Evolutionary conservation across 2,113 vertebrate genomes (phyloP).

Genomic region (Physeter macrocephalus): DNA sequence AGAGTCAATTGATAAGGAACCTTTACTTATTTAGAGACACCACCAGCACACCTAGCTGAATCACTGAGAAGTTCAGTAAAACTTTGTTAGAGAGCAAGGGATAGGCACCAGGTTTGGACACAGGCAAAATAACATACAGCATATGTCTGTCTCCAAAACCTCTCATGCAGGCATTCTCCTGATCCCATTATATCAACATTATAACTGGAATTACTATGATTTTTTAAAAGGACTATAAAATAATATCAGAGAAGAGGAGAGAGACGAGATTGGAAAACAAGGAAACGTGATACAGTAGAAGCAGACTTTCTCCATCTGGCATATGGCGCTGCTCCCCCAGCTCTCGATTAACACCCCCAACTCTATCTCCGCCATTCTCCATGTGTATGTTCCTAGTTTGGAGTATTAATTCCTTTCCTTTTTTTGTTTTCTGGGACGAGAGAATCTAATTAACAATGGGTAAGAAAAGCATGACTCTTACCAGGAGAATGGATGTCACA

Average conservation of each 20-base stretch:
- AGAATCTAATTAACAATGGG: background rate
- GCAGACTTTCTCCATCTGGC: constrained; percentile 6
- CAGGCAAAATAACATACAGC: accelerated
- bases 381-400: background rate
- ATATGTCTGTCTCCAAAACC: background rate
- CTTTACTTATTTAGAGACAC: no score
- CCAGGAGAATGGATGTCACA: background rate
- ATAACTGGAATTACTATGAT: background rate
- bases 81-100: background rate
- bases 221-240: background rate
- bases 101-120: no score
- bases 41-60: accelerated
- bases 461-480: background rate
- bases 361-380: background rate
- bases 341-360: accelerated
- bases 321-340: accelerated
- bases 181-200: accelerated
- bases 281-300: background rate
- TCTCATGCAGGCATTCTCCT: background rate
- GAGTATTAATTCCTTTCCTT: background rate
- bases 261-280: background rate
- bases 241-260: background rate
- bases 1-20: background rate
- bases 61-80: background rate
- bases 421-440: background rate